These are phyloP conservation scores for Oncorhynchus masou DNA, from an alignment of 2,113 vertebrate genomes.

Conservation along the genomic window DNA sequence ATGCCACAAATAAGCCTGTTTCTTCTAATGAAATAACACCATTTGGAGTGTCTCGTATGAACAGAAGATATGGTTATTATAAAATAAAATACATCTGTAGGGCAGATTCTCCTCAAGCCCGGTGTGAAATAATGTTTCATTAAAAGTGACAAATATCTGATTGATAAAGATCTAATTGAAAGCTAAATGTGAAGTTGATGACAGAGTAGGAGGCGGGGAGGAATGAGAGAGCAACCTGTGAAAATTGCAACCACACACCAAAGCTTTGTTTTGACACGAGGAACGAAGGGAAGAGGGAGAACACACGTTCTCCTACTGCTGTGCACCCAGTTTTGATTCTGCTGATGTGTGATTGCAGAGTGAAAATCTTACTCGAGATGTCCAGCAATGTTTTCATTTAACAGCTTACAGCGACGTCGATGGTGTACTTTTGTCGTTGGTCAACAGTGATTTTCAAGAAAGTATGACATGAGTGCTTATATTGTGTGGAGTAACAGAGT, in stretches of 20 bases:
- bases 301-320: slow-evolving; percentile 10
- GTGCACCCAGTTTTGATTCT: neutral
- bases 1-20: slow-evolving; percentile 63
- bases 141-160: slow-evolving; percentile 75
- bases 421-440: neutral
- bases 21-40: slow-evolving; percentile 63
- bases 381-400: neutral
- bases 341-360: neutral
- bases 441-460: neutral
- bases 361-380: neutral
- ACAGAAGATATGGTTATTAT: slow-evolving; percentile 28
- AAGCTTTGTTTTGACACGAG: slow-evolving; percentile 46
- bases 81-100: slow-evolving; percentile 60
- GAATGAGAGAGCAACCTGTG: slow-evolving; percentile 45
- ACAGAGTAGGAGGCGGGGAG: slow-evolving; percentile 50
- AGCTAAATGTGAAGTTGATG: slow-evolving; percentile 58
- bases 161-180: slow-evolving; percentile 56
- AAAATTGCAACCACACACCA: slow-evolving; percentile 45
- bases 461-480: neutral
- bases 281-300: slow-evolving; percentile 23
- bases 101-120: slow-evolving; percentile 60
- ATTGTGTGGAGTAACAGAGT: neutral
- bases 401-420: neutral
- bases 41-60: slow-evolving; percentile 51
- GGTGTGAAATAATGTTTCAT: slow-evolving; percentile 70